Evolutionary conservation across 92 coral and sea anemone genomes (phyloP).

Genomic region (Phymanthus crucifer): DNA sequence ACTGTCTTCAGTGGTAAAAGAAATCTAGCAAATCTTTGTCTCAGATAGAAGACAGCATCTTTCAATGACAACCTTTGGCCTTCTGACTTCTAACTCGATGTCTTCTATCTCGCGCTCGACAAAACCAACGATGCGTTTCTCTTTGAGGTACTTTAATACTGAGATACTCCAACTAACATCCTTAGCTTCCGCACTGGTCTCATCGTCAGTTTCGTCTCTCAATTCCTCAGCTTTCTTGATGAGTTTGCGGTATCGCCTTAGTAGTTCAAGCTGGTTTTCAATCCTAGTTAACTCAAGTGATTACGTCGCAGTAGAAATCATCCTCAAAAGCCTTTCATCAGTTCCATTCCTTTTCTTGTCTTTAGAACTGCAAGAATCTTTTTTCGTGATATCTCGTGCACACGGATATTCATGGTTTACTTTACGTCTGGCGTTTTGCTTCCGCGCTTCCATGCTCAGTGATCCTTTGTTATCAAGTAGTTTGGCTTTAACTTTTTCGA

Average conservation of each 20-base stretch:
- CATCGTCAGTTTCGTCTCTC: not conserved
- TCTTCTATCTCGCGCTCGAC: constrained; percentile 50
- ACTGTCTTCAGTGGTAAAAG: constrained; percentile 36
- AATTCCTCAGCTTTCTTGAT: not conserved
- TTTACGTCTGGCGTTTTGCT: not conserved
- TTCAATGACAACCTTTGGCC: constrained; percentile 61
- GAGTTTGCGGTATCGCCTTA: constrained; percentile 26
- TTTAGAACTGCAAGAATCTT: too few relatives aligned
- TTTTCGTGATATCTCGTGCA: not conserved
- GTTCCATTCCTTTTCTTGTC: too few relatives aligned
- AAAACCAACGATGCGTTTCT: constrained; percentile 11
- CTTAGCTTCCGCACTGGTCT: not conserved
- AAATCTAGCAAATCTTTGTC: constrained; percentile 1
- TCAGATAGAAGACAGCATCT: constrained; percentile 51
- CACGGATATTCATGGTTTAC: not conserved
- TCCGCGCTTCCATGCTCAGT: not conserved
- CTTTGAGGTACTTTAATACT: not conserved
- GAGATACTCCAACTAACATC: not conserved
- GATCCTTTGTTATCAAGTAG: constrained; percentile 18
- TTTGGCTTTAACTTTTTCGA: constrained; percentile 59
- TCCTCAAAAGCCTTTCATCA: not conserved
- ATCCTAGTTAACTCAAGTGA: not conserved
- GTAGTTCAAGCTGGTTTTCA: constrained; percentile 50
- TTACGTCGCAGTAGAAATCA: not conserved
- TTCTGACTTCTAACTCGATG: constrained; percentile 63